phyloP scores from a whole-genome alignment of 2,888 invertebrate species.

The Acrocera orbiculus region DNA sequence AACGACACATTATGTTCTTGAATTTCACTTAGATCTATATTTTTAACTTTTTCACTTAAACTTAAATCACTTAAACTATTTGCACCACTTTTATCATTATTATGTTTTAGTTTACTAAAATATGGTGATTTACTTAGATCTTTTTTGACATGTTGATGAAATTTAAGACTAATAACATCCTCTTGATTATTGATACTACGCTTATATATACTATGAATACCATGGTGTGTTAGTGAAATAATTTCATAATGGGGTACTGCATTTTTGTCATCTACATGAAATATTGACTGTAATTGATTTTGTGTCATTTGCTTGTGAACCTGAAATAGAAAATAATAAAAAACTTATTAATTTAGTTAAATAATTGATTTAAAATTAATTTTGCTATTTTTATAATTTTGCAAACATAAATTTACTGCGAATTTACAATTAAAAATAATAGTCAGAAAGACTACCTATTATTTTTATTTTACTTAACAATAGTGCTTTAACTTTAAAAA shows the following conservation, averaged over 20 bases:
- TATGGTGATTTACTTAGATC: constrained; percentile 31
- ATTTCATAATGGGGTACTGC: constrained; percentile 73
- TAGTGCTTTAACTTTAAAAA: too few relatives aligned
- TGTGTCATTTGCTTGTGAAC: constrained; percentile 77
- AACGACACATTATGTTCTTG: constrained; percentile 46
- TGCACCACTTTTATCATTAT: constrained; percentile 13
- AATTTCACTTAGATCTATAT: constrained; percentile 16
- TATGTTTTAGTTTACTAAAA: constrained; percentile 24
- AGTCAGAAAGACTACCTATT: too few relatives aligned
- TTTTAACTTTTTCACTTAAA: constrained; percentile 12
- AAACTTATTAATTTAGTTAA: too few relatives aligned
- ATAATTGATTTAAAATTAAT: too few relatives aligned
- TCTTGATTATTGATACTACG: constrained; percentile 23
- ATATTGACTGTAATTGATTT: constrained; percentile 63
- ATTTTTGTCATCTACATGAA: constrained; percentile 63
- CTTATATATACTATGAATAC: constrained; percentile 17
- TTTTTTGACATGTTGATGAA: constrained; percentile 29
- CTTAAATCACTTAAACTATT: constrained; percentile 15
- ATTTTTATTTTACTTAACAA: too few relatives aligned
- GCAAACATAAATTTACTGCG: too few relatives aligned
- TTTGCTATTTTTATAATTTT: too few relatives aligned
- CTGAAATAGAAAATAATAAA: constrained; percentile 46
- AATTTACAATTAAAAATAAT: too few relatives aligned
- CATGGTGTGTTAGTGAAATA: constrained; percentile 52
- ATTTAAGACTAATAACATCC: constrained; percentile 11